Evolutionary conservation across 1,140 invertebrate species (phyloP).

Genomic region (Probaryconus sp.): DNA sequence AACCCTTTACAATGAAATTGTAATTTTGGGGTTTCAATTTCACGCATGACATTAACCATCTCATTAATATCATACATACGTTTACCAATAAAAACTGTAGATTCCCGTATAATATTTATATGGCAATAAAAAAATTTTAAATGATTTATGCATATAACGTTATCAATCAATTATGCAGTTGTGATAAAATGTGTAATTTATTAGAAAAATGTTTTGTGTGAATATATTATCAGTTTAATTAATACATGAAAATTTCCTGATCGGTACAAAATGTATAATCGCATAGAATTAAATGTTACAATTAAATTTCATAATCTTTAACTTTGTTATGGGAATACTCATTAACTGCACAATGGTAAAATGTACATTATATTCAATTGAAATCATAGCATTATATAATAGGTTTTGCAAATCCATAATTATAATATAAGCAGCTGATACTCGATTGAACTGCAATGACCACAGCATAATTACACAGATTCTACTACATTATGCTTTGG

Average conservation of each 20-base stretch:
- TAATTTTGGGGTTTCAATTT: too few species aligned
- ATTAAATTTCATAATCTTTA: constrained; percentile 6
- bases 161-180: too few species aligned
- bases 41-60: too few species aligned
- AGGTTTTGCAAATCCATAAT: constrained; percentile 28
- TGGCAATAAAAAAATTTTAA: too few species aligned
- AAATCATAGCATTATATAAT: constrained; percentile 21
- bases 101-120: too few species aligned
- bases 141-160: too few species aligned
- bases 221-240: too few species aligned
- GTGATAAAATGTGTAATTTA: too few species aligned
- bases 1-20: too few species aligned
- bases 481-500: constrained; percentile 22
- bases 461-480: constrained; percentile 13
- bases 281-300: constrained; percentile 1
- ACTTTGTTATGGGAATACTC: constrained; percentile 1
- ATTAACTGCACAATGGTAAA: constrained; percentile 7
- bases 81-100: too few species aligned
- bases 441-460: constrained; percentile 9
- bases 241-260: background rate
- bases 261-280: background rate
- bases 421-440: constrained; percentile 36
- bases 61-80: too few species aligned
- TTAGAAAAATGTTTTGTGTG: too few species aligned
- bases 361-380: constrained; percentile 18